Base-by-base conservation (phyloP, 1,140 invertebrate genomes). In the Drosophila subobscura region DNA sequence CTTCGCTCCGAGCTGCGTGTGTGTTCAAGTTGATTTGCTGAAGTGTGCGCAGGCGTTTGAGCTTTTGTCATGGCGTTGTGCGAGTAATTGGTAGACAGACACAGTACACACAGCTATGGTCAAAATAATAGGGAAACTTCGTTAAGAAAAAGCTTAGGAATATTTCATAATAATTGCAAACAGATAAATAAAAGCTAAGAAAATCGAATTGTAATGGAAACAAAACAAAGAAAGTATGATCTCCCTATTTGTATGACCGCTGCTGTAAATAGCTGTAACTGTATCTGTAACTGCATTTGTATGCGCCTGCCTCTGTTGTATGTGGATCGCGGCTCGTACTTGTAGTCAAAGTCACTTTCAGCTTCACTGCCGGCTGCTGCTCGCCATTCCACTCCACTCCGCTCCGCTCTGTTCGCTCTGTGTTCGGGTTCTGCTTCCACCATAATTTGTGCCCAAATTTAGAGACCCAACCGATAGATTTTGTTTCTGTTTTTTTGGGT, bases 301-400 rank as follows among this genome's bases (percentile, higher is more conserved):
- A 56, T 78, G 56, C 64, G 33, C 10, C 10, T 12, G 33, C 25
- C 5, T 37, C 10, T 37, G 10, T 12, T 37, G 10, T 37, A 37
- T 37, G 10, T 37, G 33, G 33, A 37, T 37, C 33, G 10, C 33
- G 33, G 47, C 49, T 42, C 63, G 81, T 85, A 85, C 72, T 85
- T 85, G 81, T 85, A 88, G 74, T 88, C 83, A 88, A 88, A 88
- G 83, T 88, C 81, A 85, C 80, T 85, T 85, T 85, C 80, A 85
- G 81, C 80, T 85, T 85, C 83, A 79, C 59, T 75, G 65, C 59
- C 33, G 33, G 10, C 33, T 37, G 29, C 29, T 8, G 29, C 29
- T 7, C 29, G 29, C 29, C 29, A 8, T 0, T 33, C 29, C 8
- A 3, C 29, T 33, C 29, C 29, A 8, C 2, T 33, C 29, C 8